These are phyloP conservation scores for Brachionichthys hirsutus DNA, from an alignment of 2,113 vertebrate genomes.

Conservation along the genomic window DNA sequence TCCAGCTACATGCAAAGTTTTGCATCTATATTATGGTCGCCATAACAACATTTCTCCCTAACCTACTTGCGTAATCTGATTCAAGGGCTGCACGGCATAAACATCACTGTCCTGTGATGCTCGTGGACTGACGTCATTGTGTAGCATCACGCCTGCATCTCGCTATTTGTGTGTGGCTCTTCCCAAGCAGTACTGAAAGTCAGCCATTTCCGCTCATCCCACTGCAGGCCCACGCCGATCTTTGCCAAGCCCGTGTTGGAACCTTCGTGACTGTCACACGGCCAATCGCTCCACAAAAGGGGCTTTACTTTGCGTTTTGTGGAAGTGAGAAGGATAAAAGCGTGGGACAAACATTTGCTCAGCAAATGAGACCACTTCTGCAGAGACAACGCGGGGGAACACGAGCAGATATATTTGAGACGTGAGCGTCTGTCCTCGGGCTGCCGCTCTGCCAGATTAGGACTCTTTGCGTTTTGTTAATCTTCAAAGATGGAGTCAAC, in stretches of 20 bases:
- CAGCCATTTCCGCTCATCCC: slow-evolving; percentile 14
- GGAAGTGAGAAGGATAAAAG: slow-evolving; percentile 53
- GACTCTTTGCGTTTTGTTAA: slow-evolving; percentile 54
- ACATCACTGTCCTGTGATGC: background rate
- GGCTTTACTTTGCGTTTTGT: slow-evolving; percentile 47
- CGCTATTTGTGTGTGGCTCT: slow-evolving; percentile 2
- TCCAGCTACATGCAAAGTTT: background rate
- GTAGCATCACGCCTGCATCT: background rate
- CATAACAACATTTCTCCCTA: slow-evolving; percentile 6
- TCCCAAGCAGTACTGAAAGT: slow-evolving; percentile 26
- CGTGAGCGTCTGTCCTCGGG: slow-evolving; percentile 41
- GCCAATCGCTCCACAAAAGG: slow-evolving; percentile 35
- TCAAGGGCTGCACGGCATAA: background rate
- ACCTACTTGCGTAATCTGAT: background rate
- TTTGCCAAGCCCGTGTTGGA: slow-evolving; percentile 36
- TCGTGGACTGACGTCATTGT: background rate
- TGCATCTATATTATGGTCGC: background rate
- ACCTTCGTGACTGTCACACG: slow-evolving; percentile 31
- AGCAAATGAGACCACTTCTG: slow-evolving; percentile 51
- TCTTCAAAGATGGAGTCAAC: slow-evolving; percentile 62
- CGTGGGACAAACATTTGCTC: slow-evolving; percentile 64
- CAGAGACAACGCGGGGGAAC: slow-evolving; percentile 45
- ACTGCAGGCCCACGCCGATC: background rate
- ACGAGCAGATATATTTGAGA: slow-evolving; percentile 57
- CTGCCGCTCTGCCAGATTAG: slow-evolving; percentile 49